phyloP scores from a whole-genome alignment of 1,140 invertebrate genomes.

The Pollicipes pollicipes region DNA sequence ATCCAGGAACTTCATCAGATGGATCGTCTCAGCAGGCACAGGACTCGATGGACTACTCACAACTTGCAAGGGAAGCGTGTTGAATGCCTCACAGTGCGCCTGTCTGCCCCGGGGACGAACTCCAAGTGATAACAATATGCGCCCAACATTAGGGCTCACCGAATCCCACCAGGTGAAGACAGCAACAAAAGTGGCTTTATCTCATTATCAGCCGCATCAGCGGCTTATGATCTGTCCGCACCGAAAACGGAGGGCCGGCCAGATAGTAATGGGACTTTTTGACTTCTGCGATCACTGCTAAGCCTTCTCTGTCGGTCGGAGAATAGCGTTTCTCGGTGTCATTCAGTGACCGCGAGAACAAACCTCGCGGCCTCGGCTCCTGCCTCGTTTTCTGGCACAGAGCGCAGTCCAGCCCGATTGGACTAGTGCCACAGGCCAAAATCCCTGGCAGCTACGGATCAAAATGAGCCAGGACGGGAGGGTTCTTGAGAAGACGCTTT shows the following conservation, averaged over 20 bases:
- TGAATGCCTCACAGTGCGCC: neutral
- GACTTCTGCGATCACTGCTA: neutral
- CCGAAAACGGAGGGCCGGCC: neutral
- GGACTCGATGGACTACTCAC: neutral
- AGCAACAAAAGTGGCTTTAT: neutral
- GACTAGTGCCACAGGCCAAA: neutral
- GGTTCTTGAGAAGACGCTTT: too few species aligned
- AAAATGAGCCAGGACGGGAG: too few species aligned
- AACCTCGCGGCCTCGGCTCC: neutral
- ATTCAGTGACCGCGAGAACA: neutral
- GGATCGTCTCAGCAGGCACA: neutral
- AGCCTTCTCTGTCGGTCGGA: neutral
- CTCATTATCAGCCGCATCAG: neutral
- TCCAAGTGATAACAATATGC: neutral
- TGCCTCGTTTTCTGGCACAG: neutral
- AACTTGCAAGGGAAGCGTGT: neutral
- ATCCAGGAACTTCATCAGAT: neutral
- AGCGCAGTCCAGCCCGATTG: neutral
- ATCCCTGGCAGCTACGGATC: too few species aligned
- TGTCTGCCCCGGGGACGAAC: neutral
- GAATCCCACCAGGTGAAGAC: neutral
- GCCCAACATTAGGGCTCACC: neutral
- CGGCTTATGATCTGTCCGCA: neutral
- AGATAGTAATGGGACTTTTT: neutral
- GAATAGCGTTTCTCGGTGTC: neutral